Percentiles rank a stretch among this genome's conserved stretches.
These are phyloP conservation scores for Poeciliopsis turrubarensis DNA, from an alignment of 2,113 vertebrate species.

Conservation along the genomic window DNA sequence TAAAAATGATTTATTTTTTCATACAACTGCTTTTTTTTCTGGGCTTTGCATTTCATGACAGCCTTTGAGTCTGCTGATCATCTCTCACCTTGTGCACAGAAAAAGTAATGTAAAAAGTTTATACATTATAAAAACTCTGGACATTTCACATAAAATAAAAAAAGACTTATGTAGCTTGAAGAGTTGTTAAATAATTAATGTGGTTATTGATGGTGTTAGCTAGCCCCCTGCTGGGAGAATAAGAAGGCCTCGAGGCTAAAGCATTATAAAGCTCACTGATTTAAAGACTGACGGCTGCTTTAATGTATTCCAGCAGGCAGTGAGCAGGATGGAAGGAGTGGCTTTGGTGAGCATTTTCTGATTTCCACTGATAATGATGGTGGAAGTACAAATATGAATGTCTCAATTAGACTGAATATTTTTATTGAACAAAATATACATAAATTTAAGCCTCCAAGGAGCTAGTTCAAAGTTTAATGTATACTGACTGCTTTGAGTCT, in stretches of 20 bases:
- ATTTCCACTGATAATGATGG: neutral
- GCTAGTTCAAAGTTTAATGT: neutral
- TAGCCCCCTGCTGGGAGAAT: constrained; percentile 35
- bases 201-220: constrained; percentile 58
- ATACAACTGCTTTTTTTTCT: neutral
- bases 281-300: constrained; percentile 13
- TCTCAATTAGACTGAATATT: too few relatives aligned
- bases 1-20: neutral
- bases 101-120: neutral
- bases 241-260: constrained; percentile 35
- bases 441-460: too few relatives aligned
- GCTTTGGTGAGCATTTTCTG: neutral
- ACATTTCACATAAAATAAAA: constrained; percentile 12
- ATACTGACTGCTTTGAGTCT: neutral
- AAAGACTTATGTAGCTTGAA: constrained; percentile 6
- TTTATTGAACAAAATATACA: too few relatives aligned
- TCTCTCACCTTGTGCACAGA: neutral
- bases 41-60: neutral
- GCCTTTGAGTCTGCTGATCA: neutral
- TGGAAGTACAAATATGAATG: neutral
- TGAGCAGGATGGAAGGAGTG: neutral
- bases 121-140: constrained; percentile 10
- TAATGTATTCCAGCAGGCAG: neutral
- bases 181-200: constrained; percentile 56
- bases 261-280: constrained; percentile 25